Conservation (phyloP, 1,140 invertebrate genomes). For the Belonocnema kinseyi region DNA sequence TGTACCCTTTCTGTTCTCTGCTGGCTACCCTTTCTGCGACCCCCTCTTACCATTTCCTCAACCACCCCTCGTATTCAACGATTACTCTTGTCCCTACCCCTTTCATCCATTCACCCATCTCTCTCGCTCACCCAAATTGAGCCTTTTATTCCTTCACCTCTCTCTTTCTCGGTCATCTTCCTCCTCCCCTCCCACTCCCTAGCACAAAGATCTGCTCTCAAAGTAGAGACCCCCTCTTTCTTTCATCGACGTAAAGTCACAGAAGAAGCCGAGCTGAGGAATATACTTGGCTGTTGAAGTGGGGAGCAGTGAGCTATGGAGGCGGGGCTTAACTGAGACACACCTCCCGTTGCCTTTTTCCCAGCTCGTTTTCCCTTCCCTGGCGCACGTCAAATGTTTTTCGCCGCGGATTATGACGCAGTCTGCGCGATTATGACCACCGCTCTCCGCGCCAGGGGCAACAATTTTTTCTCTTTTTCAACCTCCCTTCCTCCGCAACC, state of each 20-base stretch:
- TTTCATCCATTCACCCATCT: constrained; percentile 33
- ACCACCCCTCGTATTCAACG: too few relatives aligned
- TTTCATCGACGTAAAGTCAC: constrained; percentile 31
- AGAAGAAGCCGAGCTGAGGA: constrained; percentile 40
- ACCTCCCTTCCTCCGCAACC: constrained; percentile 35
- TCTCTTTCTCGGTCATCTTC: constrained; percentile 47
- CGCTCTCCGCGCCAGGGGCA: constrained; percentile 43
- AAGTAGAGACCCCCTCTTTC: constrained; percentile 9
- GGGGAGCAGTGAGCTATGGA: constrained; percentile 31
- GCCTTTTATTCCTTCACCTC: constrained; percentile 28
- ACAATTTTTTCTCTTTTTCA: constrained; percentile 40
- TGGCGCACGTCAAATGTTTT: constrained; percentile 73
- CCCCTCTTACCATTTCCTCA: not conserved
- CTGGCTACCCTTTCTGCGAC: not conserved
- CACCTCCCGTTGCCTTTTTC: constrained; percentile 65
- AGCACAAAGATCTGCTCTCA: not conserved
- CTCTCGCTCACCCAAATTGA: constrained; percentile 40
- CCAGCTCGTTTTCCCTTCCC: constrained; percentile 56
- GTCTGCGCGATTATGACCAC: constrained; percentile 75
- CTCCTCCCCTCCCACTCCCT: constrained; percentile 26
- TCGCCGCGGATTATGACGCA: constrained; percentile 76
- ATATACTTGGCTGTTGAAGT: constrained; percentile 27
- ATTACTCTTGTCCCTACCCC: not conserved
- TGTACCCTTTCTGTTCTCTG: constrained; percentile 10
- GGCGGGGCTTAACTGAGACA: constrained; percentile 51